Conservation (phyloP, 2,113 vertebrate species). For the Anser cygnoides region DNA sequence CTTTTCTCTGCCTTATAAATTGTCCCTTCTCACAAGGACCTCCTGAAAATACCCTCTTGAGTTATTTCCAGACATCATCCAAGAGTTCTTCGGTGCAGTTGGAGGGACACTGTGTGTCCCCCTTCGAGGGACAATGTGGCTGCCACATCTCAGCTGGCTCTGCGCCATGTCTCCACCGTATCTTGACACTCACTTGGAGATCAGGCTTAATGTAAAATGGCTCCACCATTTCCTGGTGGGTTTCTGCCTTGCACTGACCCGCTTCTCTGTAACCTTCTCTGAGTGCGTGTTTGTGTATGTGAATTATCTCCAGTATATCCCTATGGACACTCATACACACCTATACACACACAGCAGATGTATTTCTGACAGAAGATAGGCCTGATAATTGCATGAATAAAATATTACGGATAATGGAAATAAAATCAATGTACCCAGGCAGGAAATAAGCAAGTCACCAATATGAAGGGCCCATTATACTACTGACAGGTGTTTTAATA, state of each 20-base stretch:
- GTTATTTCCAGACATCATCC: neutral
- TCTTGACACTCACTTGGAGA: neutral
- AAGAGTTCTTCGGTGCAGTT: neutral
- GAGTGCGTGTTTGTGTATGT: neutral
- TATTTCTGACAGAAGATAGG: constrained; percentile 17
- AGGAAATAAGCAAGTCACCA: neutral
- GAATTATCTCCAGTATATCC: neutral
- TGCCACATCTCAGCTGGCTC: neutral
- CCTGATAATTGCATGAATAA: neutral
- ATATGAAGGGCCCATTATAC: neutral
- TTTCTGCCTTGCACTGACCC: neutral
- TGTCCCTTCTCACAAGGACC: neutral
- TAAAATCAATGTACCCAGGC: neutral
- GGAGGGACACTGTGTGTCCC: accelerated
- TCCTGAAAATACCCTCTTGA: neutral
- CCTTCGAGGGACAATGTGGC: accelerated
- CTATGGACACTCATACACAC: neutral
- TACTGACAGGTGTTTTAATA: constrained; percentile 18
- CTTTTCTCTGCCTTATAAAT: neutral
- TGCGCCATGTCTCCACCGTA: neutral
- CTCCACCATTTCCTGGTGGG: neutral
- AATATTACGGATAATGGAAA: neutral
- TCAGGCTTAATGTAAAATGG: neutral
- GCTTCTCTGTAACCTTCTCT: neutral
- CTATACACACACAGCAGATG: neutral